Conservation (phyloP, 2,113 vertebrate species). For the Oryctolagus cuniculus region mOryCun1.1 NC_091435.1:43993501-43994000, state of each 20-base stretch:
- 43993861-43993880: not conserved
- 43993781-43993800: not conserved
- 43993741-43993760: not conserved
- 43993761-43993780: not conserved
- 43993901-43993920: not conserved
- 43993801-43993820: not conserved
- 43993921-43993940: not conserved
- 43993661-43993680: not conserved
- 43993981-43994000: not conserved
- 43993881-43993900: not conserved
- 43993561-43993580: not conserved
- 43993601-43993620: not conserved
- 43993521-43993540: not conserved
- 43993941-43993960: not conserved
- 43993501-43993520: not conserved
- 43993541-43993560: not conserved
- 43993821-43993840: not conserved
- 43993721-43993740: no score
- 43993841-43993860: not conserved
- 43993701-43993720: slow-evolving; percentile 13
- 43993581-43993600: not conserved
- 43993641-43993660: not conserved
- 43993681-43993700: not conserved
- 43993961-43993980: not conserved
- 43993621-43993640: not conserved